Base-by-base conservation (phyloP, 2,888 invertebrate genomes). In the Emesis russula region DNA sequence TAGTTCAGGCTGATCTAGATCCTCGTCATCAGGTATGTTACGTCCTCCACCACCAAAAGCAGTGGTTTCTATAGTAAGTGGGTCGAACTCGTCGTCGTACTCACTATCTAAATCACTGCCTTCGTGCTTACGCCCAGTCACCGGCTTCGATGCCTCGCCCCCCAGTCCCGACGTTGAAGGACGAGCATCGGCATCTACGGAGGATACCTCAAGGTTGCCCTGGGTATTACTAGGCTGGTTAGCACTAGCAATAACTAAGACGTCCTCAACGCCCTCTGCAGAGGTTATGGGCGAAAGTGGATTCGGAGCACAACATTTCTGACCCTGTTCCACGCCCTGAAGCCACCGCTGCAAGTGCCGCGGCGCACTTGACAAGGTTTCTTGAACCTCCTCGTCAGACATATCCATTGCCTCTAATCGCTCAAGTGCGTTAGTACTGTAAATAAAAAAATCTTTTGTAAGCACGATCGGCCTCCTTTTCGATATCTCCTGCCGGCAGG, bases 91-190 rank as follows among this genome's bases (percentile, higher is more conserved):
- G 25, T 36, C 71, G 41, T 73, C 71, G 41, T 15, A 73, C 71
- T 73, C 71, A 7, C 71, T 73, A 73, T 38, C 71, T 13, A 15
- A 73, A 73, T 1, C 36, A 73, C 71, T 86, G 75, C 41, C 82
- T 66, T 66, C 31, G 25, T 66, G 13, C 11, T 11, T 11, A 11
- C 66, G 66, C 25, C 25, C 66, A 66, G 1, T 1, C 66, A 66
- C 66, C 66, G 66, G 31, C 31, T 66, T 66, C 9, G 66, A 66
- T 31, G 66, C 31, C 31, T 25, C 66, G 31, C 11, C 25, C 66
- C 9, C 3, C 7, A 66, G 9, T 6, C 66, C 66, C 66, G 66
- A 66, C 66, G 66, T 31, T 66, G 66, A 66, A 11, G 66, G 66
- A 66, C 66, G 66, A 66, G 31, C 31, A 11, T 66, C 66, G 31